Evolutionary conservation across 2,888 invertebrate species (phyloP).

Genomic region (Dicyrtoma fusca): DNA sequence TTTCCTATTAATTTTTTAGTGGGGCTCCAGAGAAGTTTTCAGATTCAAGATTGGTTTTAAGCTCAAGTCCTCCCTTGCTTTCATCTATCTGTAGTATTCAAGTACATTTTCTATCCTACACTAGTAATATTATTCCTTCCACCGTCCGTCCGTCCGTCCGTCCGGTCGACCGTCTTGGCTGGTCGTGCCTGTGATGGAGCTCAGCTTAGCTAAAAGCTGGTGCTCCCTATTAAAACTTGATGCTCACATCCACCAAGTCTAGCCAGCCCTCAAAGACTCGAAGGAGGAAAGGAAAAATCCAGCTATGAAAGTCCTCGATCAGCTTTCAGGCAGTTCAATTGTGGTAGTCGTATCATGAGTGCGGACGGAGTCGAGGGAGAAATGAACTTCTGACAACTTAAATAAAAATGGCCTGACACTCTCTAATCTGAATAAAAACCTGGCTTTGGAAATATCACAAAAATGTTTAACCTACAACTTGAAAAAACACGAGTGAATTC

Average conservation of each 20-base stretch:
- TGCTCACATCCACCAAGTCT: conserved; percentile 12
- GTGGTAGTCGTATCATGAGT: conserved; percentile 24
- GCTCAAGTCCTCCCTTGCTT: background rate
- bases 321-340: conserved; percentile 28
- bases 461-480: conserved; percentile 14
- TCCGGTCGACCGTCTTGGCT: background rate
- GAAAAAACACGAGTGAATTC: background rate
- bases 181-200: background rate
- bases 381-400: conserved; percentile 34
- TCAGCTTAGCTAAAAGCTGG: no score
- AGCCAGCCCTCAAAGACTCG: no score
- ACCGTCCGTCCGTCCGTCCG: background rate
- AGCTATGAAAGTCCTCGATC: conserved; percentile 25
- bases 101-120: no score
- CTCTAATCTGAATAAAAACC: conserved; percentile 15
- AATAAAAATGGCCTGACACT: conserved; percentile 35
- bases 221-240: background rate
- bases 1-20: conserved; percentile 48
- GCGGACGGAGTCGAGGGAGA: conserved; percentile 8
- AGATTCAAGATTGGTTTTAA: conserved; percentile 32
- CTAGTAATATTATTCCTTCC: background rate
- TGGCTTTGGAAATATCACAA: conserved; percentile 35
- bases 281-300: conserved; percentile 7
- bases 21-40: conserved; percentile 36
- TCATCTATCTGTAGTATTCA: background rate